Base-by-base conservation (phyloP, 2,113 vertebrate genomes). In the Diadophis punctatus region DNA sequence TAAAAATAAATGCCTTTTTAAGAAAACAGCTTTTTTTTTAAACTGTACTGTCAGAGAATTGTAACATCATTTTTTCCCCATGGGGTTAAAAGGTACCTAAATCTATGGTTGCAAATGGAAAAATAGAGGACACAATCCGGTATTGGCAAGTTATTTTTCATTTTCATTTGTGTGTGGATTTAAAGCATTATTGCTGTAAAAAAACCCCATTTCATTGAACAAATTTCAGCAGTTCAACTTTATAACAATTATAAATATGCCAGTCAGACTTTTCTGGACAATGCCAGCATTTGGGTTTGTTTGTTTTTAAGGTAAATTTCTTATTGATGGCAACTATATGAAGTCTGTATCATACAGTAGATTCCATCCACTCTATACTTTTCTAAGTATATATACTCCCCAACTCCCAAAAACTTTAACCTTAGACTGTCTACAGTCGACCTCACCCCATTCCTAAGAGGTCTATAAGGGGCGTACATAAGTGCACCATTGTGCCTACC, bases 211-310 rank as follows among this genome's bases (percentile, higher is more conserved):
- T 96, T 96, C 95, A 90, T 93, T 94, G 95, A 97, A 97, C 94
- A 97, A 96, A 95, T 96, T 97, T 97, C 97, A 98, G 91, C 95
- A 96, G 96, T 96, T 98, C 97, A 97, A 96, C 97, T 98, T 98
- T 98, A 97, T 98, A 97, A 97, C 95, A 96, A 97, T 91, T 97
- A 98, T 97, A 98, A 98, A 98, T 97, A 98, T 97, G 97, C 90
- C 95, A 98, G 97, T 97, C 97, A 97, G 96, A 97, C 97, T 98
- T 98, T 98, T 98, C 97, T 97, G 97, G 97, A 98, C 96, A 97
- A 97, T 97, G 97, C 98, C 98, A 98, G 98, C 98, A 98, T 98
- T 98, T 98, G 97, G 97, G 98, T 98, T 98, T 98, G 97, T 97
- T 96, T 97, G 98, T 98, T 98, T 98, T 97, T 96, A 86, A 63